Evolutionary conservation across 2,113 vertebrate genomes (phyloP).

Genomic region (Geothlypis trichas): DNA sequence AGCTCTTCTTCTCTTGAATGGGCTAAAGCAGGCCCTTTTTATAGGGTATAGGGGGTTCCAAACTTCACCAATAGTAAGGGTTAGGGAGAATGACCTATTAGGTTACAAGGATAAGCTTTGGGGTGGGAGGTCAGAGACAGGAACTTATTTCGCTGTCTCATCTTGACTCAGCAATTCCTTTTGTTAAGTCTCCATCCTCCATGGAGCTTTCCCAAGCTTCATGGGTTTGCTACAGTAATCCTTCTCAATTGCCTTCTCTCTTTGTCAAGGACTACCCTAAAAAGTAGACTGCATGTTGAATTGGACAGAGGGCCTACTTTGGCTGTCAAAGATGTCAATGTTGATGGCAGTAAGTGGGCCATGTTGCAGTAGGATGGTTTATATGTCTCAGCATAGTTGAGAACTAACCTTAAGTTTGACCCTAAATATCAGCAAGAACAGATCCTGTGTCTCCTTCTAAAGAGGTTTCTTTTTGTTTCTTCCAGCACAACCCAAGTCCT

Average conservation of each 20-base stretch:
- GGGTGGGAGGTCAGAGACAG: too few species aligned
- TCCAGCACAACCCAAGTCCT: constrained; percentile 14
- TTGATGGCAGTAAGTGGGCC: background rate
- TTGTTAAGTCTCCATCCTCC: too few species aligned
- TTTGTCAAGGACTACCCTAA: background rate
- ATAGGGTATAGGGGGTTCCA: too few species aligned
- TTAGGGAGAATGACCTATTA: too few species aligned
- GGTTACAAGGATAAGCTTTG: too few species aligned
- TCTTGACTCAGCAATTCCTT: too few species aligned
- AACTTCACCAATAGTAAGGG: too few species aligned
- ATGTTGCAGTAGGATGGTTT: background rate
- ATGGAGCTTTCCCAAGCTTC: too few species aligned
- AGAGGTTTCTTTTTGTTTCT: background rate
- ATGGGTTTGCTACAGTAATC: too few species aligned
- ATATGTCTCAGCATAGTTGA: background rate
- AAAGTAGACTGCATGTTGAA: background rate
- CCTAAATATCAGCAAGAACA: background rate
- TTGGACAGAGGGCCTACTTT: background rate
- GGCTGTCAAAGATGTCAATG: background rate
- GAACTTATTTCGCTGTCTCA: too few species aligned
- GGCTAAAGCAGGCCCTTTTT: too few species aligned
- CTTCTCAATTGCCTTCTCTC: background rate
- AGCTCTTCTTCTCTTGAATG: too few species aligned
- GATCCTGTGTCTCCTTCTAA: background rate
- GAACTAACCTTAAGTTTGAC: background rate